Conservation (phyloP, 2,113 vertebrate genomes). For the Barnardius zonarius region DNA sequence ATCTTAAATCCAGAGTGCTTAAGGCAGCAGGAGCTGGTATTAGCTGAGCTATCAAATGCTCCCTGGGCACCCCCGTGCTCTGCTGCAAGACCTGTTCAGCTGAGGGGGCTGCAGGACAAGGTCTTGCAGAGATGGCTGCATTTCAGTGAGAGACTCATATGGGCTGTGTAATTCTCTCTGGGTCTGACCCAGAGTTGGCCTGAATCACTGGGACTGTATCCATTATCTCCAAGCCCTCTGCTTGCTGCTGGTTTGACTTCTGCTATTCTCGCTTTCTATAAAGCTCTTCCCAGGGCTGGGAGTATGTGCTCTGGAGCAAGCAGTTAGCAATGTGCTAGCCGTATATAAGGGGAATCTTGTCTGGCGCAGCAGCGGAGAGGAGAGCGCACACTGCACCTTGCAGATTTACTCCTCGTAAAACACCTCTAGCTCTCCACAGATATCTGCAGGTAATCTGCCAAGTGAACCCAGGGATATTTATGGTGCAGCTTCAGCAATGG, state of each 20-base stretch:
- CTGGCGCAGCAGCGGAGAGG: background rate
- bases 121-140: background rate
- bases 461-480: background rate
- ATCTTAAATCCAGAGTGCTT: background rate
- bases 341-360: background rate
- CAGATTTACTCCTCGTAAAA: background rate
- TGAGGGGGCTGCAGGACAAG: background rate
- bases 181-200: background rate
- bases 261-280: background rate
- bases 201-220: background rate
- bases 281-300: background rate
- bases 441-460: background rate
- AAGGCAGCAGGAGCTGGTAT: background rate
- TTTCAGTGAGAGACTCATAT: background rate
- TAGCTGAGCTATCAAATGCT: background rate
- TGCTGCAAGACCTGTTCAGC: background rate
- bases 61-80: fast-evolving
- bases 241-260: background rate
- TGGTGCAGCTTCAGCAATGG: background rate
- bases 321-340: background rate
- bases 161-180: background rate
- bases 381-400: background rate
- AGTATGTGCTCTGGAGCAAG: background rate
- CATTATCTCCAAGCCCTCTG: background rate
- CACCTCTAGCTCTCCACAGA: background rate